phyloP scores from a whole-genome alignment of 2,888 invertebrate genomes.

The Lepidocyrtoides sp. region DNA sequence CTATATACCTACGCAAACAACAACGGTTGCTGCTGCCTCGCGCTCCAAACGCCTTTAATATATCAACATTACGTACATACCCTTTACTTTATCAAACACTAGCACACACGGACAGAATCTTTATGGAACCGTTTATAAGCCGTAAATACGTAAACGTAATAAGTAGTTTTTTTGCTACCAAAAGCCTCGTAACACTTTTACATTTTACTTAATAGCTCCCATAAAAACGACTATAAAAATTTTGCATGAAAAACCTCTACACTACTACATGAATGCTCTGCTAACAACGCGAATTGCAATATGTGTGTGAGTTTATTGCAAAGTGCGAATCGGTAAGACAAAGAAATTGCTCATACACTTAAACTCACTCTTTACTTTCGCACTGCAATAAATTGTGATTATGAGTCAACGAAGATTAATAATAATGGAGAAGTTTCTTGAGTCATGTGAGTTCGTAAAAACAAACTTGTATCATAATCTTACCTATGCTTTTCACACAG shows the following conservation, averaged over 20 bases:
- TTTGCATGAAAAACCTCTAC: neutral
- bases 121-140: neutral
- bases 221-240: neutral
- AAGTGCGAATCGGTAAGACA: neutral
- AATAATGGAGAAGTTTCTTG: neutral
- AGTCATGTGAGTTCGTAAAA: constrained; percentile 60
- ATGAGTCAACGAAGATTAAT: neutral
- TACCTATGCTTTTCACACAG: neutral
- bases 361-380: no score
- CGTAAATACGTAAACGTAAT: no score
- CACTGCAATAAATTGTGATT: constrained; percentile 4
- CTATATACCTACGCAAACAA: neutral
- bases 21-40: no score
- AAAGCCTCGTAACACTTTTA: no score
- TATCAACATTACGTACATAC: no score
- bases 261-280: neutral
- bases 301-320: neutral
- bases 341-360: neutral
- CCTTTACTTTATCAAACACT: no score
- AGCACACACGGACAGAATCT: no score
- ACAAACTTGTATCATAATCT: neutral
- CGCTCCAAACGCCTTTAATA: no score
- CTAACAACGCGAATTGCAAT: neutral
- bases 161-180: no score
- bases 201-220: neutral